Evolutionary conservation across 2,797 vertebrate genomes (phyloP).

Genomic region (Hipposideros larvatus): DNA sequence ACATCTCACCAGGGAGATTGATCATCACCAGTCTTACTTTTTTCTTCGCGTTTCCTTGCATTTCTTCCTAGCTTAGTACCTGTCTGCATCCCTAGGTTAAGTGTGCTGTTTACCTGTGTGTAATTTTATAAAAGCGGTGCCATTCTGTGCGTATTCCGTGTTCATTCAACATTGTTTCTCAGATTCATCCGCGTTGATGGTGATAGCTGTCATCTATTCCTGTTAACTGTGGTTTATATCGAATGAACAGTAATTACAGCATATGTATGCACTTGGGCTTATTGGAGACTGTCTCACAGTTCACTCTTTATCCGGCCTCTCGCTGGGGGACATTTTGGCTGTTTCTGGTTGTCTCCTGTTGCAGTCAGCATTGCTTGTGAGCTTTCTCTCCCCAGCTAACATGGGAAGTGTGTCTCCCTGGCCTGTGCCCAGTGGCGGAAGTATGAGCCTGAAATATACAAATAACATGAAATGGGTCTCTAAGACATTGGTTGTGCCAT

Average conservation of each 20-base stretch:
- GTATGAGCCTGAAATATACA: background rate
- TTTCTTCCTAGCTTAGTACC: background rate
- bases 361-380: no score
- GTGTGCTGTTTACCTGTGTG: background rate
- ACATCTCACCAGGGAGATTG: background rate
- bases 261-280: background rate
- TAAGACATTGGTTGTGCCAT: background rate
- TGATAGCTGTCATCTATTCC: background rate
- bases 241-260: background rate
- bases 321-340: background rate
- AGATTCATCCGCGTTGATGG: background rate
- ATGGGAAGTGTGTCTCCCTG: no score
- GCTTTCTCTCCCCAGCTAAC: background rate
- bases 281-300: background rate
- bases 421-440: background rate
- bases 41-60: no score
- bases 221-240: background rate
- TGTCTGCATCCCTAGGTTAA: no score
- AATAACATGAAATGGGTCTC: background rate
- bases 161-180: background rate
- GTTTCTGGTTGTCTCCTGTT: no score
- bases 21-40: background rate
- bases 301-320: background rate
- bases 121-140: no score
- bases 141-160: background rate